These are phyloP conservation scores for Laticauda laticaudata DNA, from an alignment of 2,113 vertebrate genomes.

Conservation along the genomic window DNA sequence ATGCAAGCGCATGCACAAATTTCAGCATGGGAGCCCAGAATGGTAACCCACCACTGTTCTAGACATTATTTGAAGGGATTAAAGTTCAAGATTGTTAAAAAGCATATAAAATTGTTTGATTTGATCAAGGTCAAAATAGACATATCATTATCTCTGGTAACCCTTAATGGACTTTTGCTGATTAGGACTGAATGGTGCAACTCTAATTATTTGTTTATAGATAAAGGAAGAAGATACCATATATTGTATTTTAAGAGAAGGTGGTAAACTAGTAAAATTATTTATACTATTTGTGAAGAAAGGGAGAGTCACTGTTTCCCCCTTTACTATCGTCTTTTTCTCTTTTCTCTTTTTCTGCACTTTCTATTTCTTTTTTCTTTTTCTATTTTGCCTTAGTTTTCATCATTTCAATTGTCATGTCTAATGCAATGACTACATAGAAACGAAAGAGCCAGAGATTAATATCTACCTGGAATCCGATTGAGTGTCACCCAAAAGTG, in stretches of 20 bases:
- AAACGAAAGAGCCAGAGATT: neutral
- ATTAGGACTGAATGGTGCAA: neutral
- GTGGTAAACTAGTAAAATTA: neutral
- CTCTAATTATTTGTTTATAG: neutral
- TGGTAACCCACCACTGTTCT: neutral
- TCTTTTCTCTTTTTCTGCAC: no score
- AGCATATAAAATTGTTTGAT: neutral
- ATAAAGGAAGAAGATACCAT: neutral
- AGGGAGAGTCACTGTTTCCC: neutral
- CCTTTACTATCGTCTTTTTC: neutral
- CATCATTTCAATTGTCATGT: neutral
- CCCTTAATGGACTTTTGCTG: neutral
- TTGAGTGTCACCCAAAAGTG: constrained; percentile 75
- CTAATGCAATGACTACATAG: neutral
- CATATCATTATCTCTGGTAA: neutral
- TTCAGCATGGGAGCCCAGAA: no score
- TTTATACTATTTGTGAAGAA: neutral
- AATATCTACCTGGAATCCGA: constrained; percentile 63
- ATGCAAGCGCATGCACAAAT: no score
- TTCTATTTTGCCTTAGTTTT: neutral
- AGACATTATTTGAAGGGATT: neutral
- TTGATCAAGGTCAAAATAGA: neutral
- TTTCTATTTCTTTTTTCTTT: neutral
- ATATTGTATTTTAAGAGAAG: neutral
- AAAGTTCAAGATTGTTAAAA: neutral